phyloP scores from a whole-genome alignment of 1,140 invertebrate genomes.

The Calliopsis andreniformis region DNA sequence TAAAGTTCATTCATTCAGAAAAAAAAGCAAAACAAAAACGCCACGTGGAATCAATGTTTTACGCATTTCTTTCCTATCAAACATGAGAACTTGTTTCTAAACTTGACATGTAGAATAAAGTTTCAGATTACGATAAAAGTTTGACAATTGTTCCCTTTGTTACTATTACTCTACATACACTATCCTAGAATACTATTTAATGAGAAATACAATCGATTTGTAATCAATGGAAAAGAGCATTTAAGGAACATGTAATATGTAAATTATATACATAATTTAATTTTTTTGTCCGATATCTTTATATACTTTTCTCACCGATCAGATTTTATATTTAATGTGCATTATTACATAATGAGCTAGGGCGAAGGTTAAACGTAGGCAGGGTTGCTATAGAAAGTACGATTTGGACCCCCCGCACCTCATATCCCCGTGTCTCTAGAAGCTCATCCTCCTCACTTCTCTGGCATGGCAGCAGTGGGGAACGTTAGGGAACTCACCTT shows the following conservation, averaged over 20 bases:
- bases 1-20: too few species aligned
- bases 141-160: conserved; percentile 10
- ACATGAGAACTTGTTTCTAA: neutral
- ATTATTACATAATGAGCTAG: conserved; percentile 33
- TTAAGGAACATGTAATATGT: neutral
- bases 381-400: too few species aligned
- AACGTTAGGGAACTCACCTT: too few species aligned
- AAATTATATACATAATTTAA: neutral
- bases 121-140: neutral
- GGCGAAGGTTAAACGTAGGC: conserved; percentile 16
- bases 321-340: conserved; percentile 1
- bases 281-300: neutral
- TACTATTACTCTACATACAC: conserved; percentile 12
- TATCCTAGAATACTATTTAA: conserved; percentile 28
- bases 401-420: too few species aligned
- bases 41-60: too few species aligned
- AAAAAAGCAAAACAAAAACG: neutral
- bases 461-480: too few species aligned
- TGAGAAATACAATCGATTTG: neutral
- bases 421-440: too few species aligned
- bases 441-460: too few species aligned
- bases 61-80: neutral
- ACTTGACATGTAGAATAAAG: neutral
- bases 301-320: neutral
- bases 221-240: neutral